Evolutionary conservation across 2,888 invertebrate genomes (phyloP), one percentile per base, ranked within the genome.

Genomic region (Drosophila mettleri): DNA sequence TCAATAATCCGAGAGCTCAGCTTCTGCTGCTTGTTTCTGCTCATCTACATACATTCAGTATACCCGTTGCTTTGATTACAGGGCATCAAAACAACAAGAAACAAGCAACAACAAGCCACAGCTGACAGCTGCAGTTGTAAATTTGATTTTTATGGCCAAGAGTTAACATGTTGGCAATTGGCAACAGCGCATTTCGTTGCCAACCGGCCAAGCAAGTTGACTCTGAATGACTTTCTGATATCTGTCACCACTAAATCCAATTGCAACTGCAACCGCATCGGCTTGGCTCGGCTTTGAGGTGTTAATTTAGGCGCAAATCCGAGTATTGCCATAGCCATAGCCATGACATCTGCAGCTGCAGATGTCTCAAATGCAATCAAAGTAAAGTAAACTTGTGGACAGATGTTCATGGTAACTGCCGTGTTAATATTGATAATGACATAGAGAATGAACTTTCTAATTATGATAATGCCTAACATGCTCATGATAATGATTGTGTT

Each of bases 81-180:
- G 38, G 27, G 52, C n/a, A 52, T 38, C 27, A n/a, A 52, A 52
- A 54, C 39, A 61, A 39, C 51, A 55, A 49, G 48, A 38, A 71
- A 64, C 24, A 39, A 54, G 34, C 34, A 12, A 31, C 31, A 36
- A 36, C 48, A 68, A 46, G 55, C 31, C 27, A 41, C 65, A 68
- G 72, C 60, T 74, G 88, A 87, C 86, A 83, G 88, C 78, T 83
- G 78, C 68, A 70, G 84, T 80, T 86, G 84, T 84, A 84, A 84
- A 84, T 83, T 88, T 84, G 80, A 88, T 83, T 88, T 84, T 88
- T 88, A 84, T 88, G 84, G 88, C 78, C 33, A 64, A 64, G 68
- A 63, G 68, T 34, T 55, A 78, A 75, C 85, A 81, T 70, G 82
- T 87, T 84, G 79, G 60, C 87, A 86, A 86, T 84, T 83, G 84